phyloP scores from a whole-genome alignment of 2,113 vertebrate genomes.

The Calonectris borealis region DNA sequence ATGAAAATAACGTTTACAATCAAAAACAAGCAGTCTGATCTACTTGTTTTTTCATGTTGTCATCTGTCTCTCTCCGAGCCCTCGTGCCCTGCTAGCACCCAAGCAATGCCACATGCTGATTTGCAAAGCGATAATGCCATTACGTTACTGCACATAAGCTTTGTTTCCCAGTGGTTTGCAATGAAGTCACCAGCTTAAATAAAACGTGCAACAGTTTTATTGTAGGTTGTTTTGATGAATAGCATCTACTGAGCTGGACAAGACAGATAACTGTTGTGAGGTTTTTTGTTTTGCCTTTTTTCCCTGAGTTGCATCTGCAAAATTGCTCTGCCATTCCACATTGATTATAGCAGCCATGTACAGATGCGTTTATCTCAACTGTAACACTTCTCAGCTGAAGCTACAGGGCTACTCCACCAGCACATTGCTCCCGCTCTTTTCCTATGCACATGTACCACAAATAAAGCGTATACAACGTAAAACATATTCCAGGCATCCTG shows the following conservation, averaged over 20 bases:
- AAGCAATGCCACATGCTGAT: conserved; percentile 71
- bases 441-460: not conserved
- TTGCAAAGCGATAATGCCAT: conserved; percentile 72
- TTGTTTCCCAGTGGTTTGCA: conserved; percentile 64
- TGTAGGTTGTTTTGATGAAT: conserved; percentile 24
- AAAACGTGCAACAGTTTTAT: conserved; percentile 29
- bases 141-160: conserved; percentile 61
- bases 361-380: conserved; percentile 64
- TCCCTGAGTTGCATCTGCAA: conserved; percentile 40
- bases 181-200: conserved; percentile 62
- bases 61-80: conserved; percentile 57
- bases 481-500: not conserved
- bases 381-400: conserved; percentile 45
- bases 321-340: conserved; percentile 68
- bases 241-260: conserved; percentile 49
- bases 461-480: not conserved
- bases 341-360: conserved; percentile 68
- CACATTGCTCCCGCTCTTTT: conserved; percentile 7
- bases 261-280: not conserved
- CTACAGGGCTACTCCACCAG: conserved; percentile 26
- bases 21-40: conserved; percentile 46
- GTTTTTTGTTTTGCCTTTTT: not conserved
- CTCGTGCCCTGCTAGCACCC: conserved; percentile 59
- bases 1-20: conserved; percentile 59
- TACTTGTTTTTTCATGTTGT: conserved; percentile 54